Conservation (phyloP, 2,888 invertebrate genomes). For the Hermaeophaga mercurialis region DNA sequence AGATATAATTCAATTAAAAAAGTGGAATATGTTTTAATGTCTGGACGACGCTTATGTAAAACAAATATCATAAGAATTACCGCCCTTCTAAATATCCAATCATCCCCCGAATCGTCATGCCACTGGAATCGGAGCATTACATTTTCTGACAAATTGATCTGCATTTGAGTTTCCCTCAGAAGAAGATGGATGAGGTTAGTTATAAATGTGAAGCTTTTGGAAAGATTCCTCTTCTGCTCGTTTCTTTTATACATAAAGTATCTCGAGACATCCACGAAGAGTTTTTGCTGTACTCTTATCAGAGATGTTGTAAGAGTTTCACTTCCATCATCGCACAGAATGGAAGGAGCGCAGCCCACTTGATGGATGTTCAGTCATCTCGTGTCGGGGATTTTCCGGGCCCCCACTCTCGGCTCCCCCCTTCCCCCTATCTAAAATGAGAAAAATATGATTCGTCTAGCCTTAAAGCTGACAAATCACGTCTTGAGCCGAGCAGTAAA, state of each 20-base stretch:
- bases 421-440: constrained; percentile 35
- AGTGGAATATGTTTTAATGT: no score
- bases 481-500: constrained; percentile 40
- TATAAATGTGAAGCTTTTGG: constrained; percentile 62
- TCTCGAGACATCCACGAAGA: constrained; percentile 51
- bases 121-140: constrained; percentile 55
- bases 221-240: constrained; percentile 55
- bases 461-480: constrained; percentile 41
- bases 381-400: constrained; percentile 25
- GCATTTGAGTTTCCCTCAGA: constrained; percentile 58
- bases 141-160: constrained; percentile 62
- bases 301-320: constrained; percentile 57
- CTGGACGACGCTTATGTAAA: no score
- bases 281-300: constrained; percentile 56
- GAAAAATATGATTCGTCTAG: constrained; percentile 46
- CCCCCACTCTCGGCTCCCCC: constrained; percentile 21
- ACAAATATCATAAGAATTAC: neutral
- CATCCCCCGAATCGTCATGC: constrained; percentile 32
- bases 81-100: constrained; percentile 32
- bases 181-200: constrained; percentile 62
- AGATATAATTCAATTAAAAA: no score
- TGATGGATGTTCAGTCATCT: constrained; percentile 54
- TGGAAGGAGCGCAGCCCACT: constrained; percentile 42
- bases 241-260: constrained; percentile 58
- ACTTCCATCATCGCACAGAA: constrained; percentile 57